Base-by-base conservation (phyloP, 2,113 vertebrate species). In the Lonchura striata region DNA sequence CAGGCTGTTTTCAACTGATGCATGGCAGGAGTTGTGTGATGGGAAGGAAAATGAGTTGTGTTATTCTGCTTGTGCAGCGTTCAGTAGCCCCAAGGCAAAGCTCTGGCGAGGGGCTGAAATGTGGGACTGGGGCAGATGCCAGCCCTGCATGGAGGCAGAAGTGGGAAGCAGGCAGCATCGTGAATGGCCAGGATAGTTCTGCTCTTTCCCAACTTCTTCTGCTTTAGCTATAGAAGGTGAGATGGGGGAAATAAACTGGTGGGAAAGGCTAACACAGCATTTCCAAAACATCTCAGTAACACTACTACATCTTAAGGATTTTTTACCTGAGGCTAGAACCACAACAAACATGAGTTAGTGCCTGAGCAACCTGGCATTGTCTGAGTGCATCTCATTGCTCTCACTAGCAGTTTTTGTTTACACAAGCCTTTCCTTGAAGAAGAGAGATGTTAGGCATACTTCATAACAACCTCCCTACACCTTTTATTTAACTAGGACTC, bases 1-100 rank as follows among this genome's bases (percentile, higher is more conserved):
- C 5, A 2, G 0, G 0, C 13, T 57, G n/a, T 7, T 80, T 91
- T 88, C 49, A 44, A 7, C 18, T 24, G 49, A 16, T 13, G 16
- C 7, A 3, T 24, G 72, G 39, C 54, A 12, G 20, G 84, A 88
- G 7, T n/a, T 64, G 46, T 80, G 20, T 68, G 53, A 64, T 59
- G 35, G 42, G 25, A 87, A 71, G 41, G 25, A 44, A 70, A 53
- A 76, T 13, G 30, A 33, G 2, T 33, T 57, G 25, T 25, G 15
- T 64, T 31, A 24, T 18, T 37, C 31, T 70, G 35, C 33, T 44
- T 44, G 57, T 37, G 64, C 50, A 77, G 23, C 0, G 0, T 50
- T 57, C 64, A 56, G 27, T 30, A 44, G 64, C n/a, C 24, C 53
- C 25, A 35, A 54, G 49, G 49, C 60, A 78, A 35, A 5, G 39